Percentiles rank a stretch among this genome's conserved stretches.
phyloP scores from a whole-genome alignment of 2,888 invertebrate species.

The Geophilus truncorum region DNA sequence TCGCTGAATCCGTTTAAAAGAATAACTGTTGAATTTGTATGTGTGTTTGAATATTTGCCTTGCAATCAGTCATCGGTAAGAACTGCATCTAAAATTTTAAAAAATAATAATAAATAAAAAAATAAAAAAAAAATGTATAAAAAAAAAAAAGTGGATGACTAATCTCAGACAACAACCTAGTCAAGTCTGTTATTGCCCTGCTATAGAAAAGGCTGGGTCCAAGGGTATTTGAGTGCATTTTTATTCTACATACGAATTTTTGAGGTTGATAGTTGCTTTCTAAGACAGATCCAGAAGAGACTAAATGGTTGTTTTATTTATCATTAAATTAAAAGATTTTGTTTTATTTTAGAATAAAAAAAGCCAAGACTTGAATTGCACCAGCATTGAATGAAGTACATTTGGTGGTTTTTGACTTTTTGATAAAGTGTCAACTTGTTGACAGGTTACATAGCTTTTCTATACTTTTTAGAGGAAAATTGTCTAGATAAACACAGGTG shows the following conservation, averaged over 20 bases:
- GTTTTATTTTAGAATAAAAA: background rate
- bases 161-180: conserved; percentile 28
- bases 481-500: background rate
- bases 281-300: background rate
- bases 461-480: background rate
- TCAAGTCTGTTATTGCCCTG: conserved; percentile 26
- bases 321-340: background rate
- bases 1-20: background rate
- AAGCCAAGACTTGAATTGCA: background rate
- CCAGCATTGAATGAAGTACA: background rate
- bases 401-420: background rate
- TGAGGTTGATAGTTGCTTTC: background rate
- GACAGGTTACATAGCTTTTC: background rate
- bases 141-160: background rate
- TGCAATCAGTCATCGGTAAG: background rate
- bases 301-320: background rate
- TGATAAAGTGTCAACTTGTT: background rate
- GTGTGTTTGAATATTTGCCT: background rate
- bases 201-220: conserved; percentile 32
- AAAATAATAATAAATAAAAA: background rate
- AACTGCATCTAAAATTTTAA: background rate
- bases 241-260: background rate
- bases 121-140: background rate
- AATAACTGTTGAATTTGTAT: background rate
- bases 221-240: conserved; percentile 3